Conservation (phyloP, 2,797 vertebrate species). For the Sarcoramphus papa region DNA sequence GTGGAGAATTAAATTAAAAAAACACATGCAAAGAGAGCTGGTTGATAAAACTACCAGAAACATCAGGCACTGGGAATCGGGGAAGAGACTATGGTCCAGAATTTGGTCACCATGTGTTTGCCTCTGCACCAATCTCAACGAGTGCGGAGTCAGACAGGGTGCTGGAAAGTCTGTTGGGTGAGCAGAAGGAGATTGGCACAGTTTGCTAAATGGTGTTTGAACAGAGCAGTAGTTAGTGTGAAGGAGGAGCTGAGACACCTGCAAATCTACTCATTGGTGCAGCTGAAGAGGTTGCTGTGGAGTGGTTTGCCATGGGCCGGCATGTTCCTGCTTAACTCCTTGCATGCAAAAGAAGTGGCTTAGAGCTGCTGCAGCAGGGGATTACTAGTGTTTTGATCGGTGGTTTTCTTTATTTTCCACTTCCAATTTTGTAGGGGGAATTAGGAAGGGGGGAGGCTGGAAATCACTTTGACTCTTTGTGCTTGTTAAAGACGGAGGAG, state of each 20-base stretch:
- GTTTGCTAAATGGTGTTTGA: not conserved
- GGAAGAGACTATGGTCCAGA: not conserved
- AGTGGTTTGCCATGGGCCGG: not conserved
- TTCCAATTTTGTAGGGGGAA: not conserved
- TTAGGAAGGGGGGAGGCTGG: not conserved
- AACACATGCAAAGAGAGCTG: not conserved
- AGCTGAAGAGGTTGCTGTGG: not conserved
- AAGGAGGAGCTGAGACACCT: not conserved
- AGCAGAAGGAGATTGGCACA: not conserved
- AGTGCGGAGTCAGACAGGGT: no score
- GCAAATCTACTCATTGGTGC: not conserved
- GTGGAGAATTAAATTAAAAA: not conserved
- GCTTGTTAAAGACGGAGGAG: not conserved
- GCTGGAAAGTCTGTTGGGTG: not conserved
- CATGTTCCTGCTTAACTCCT: not conserved
- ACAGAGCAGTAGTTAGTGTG: not conserved
- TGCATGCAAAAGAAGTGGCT: not conserved
- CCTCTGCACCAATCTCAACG: not conserved
- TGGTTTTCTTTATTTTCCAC: not conserved
- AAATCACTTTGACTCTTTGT: not conserved
- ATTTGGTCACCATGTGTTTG: not conserved
- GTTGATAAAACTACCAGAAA: not conserved
- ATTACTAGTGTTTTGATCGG: not conserved
- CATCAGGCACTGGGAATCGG: not conserved
- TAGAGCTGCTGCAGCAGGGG: not conserved